phyloP scores from a whole-genome alignment of 2,113 vertebrate genomes.

The Mesoclemmys tuberculata region DNA sequence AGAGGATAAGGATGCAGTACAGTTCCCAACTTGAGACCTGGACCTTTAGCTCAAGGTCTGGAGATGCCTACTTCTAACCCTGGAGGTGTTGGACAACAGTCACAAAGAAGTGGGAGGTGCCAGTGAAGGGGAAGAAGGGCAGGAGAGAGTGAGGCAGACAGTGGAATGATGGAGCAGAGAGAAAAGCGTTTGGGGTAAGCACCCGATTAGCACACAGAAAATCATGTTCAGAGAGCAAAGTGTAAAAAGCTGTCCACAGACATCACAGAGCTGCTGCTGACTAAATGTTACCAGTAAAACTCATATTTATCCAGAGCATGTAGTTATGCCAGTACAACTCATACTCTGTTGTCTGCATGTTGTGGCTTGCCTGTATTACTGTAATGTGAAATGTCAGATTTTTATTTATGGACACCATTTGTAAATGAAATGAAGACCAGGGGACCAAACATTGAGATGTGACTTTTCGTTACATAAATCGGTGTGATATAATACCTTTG shows the following conservation, averaged over 20 bases:
- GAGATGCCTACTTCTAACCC: neutral
- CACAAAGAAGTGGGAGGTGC: neutral
- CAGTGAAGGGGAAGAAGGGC: neutral
- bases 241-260: slow-evolving; percentile 5
- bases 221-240: neutral
- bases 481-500: no score
- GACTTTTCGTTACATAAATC: no score
- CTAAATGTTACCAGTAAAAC: neutral
- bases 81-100: neutral
- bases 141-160: neutral
- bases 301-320: neutral
- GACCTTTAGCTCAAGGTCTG: neutral
- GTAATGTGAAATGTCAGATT: neutral
- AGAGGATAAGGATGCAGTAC: neutral
- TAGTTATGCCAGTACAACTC: neutral
- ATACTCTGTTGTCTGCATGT: no score
- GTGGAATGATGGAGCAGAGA: neutral
- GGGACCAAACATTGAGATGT: neutral
- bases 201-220: neutral
- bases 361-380: neutral
- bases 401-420: neutral
- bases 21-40: neutral
- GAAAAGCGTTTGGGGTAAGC: neutral
- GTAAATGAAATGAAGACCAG: slow-evolving; percentile 4
- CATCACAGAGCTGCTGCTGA: neutral